Base-by-base conservation (phyloP, 2,888 invertebrate genomes). In the Auanema freiburgensis region DNA sequence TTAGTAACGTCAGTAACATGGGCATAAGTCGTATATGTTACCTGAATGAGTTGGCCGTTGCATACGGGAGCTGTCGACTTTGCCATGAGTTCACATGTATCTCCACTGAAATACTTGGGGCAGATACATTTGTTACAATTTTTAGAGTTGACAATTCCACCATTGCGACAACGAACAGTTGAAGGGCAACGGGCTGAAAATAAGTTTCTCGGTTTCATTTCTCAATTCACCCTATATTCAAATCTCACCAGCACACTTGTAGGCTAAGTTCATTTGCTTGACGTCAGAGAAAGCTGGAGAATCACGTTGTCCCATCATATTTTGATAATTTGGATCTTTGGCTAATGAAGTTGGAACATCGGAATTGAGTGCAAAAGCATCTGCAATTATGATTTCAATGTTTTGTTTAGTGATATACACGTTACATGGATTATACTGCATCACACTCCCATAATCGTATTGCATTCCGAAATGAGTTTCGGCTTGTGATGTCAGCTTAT, bases 371-470 rank as follows among this genome's bases (percentile, higher is more conserved):
- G 74, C 69, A 33, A 74, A 74, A 4, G 72, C 68, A 46, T 70
- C 74, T 74, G 57, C 1, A 68, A 62, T 12, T 44, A 3, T 33
- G 3, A 33, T 5, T 33, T 33, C 4, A 8, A 33, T 33, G 8
- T 8, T 5, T 33, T 33, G 3, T 33, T 33, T 33, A 5, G 4
- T 33, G 8, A 5, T n/a, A n/a, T 33, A 5, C 40, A 1, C 24
- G 56, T 12, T 11, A 56, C 61, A 61, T n/a, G 63, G 57, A 41
- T 56, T 55, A 59, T 74, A 74, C 57, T 74, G 71, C 74, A 74
- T 74, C 16, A 74, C 72, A 63, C 71, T 72, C 52, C 74, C 74
- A 18, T 68, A 70, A 41, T 74, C 72, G 63, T 70, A 74, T 2
- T 59, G 57, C 3, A 66, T 11, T 16, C 59, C 61, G 42, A 69